A percentile compares a stretch with the other conserved stretches of the same genome.
Evolutionary conservation across 2,797 vertebrate genomes (phyloP).

Genomic region (Channallabes apus): DNA sequence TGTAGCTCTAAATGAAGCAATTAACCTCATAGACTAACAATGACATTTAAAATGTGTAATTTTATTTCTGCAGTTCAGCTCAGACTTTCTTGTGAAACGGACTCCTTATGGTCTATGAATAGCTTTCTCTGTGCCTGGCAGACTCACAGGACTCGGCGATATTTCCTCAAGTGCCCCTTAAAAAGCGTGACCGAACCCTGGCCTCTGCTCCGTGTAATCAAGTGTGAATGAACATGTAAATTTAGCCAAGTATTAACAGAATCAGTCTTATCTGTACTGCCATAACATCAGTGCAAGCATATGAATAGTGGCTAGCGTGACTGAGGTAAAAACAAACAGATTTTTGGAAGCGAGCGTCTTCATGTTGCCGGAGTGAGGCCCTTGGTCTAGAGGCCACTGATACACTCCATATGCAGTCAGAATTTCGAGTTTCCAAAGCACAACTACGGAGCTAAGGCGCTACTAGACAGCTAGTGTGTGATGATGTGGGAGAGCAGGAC

Average conservation of each 20-base stretch:
- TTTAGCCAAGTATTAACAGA: conserved; percentile 76
- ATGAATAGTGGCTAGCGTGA: conserved; percentile 66
- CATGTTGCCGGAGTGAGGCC: conserved; percentile 46
- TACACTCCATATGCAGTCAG: conserved; percentile 68
- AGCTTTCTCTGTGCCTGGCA: background rate
- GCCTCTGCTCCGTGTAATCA: conserved; percentile 66
- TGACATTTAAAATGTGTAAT: background rate
- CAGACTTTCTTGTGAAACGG: background rate
- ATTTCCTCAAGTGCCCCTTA: conserved; percentile 59
- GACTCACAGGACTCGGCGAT: conserved; percentile 16
- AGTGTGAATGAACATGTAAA: conserved; percentile 81
- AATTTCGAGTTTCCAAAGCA: conserved; percentile 68
- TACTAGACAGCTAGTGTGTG: conserved; percentile 75
- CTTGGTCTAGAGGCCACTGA: conserved; percentile 62
- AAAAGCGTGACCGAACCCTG: conserved; percentile 56
- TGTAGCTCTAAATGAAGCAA: background rate
- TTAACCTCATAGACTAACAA: background rate
- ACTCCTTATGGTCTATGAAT: background rate
- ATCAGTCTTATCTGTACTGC: conserved; percentile 61
- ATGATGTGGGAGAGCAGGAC: conserved; percentile 71
- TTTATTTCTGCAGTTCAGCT: background rate
- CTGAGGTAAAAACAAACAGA: conserved; percentile 69
- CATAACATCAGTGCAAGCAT: conserved; percentile 61
- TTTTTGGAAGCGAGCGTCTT: conserved; percentile 61
- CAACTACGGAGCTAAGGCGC: conserved; percentile 64